Evolutionary conservation across 1,140 invertebrate species (phyloP).

Genomic region (Diachasma alloeum): DNA sequence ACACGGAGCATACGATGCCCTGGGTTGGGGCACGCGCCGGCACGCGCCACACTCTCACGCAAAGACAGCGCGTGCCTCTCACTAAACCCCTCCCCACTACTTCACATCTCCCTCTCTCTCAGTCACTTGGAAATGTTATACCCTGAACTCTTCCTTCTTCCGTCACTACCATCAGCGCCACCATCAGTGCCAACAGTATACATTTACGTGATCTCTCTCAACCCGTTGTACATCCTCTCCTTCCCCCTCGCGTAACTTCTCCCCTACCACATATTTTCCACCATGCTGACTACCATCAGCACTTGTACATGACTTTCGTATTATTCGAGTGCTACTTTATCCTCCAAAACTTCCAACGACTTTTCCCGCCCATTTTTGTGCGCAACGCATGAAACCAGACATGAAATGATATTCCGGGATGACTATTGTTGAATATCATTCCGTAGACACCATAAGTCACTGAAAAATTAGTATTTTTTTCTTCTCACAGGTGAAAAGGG

Average conservation of each 20-base stretch:
- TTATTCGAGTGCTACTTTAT: not conserved
- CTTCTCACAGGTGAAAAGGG: not conserved
- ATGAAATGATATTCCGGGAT: not conserved
- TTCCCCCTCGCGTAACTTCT: not conserved
- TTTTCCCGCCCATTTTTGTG: conserved; percentile 10
- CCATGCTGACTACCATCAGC: not conserved
- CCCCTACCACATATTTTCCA: conserved; percentile 16
- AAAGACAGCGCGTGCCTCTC: conserved; percentile 35
- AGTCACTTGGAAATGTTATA: not conserved
- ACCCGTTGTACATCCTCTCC: conserved; percentile 18
- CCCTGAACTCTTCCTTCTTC: not conserved
- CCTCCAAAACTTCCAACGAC: conserved; percentile 18
- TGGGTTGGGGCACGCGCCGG: conserved; percentile 36
- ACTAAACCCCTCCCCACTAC: not conserved
- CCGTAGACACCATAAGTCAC: not conserved
- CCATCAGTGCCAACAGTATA: not conserved
- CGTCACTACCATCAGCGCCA: not conserved
- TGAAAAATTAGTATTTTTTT: not conserved
- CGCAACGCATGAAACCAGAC: not conserved
- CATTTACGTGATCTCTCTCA: not conserved
- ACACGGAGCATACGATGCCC: conserved; percentile 34
- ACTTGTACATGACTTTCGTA: not conserved
- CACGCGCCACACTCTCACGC: conserved; percentile 36
- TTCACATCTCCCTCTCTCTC: conserved; percentile 2
- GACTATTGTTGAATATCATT: not conserved